Conservation (phyloP, 2,888 invertebrate species). For the Hedychridium roseum region DNA sequence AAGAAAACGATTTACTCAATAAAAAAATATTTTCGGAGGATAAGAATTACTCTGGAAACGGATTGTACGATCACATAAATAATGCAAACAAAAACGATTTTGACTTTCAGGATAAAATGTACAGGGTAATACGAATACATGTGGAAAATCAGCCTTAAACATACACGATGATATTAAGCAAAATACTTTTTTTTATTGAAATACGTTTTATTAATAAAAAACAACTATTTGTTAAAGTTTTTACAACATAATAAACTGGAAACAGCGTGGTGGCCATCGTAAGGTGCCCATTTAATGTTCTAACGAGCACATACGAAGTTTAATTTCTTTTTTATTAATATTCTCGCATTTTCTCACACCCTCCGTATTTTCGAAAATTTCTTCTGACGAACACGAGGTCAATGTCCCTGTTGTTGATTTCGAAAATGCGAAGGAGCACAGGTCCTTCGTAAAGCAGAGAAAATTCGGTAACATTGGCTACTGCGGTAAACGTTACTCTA, state of each 20-base stretch:
- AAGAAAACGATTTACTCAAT: conserved; percentile 5
- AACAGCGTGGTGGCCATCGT: conserved; percentile 31
- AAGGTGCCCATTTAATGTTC: conserved; percentile 16
- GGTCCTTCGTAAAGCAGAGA: too few relatives aligned
- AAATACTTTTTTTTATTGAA: conserved; percentile 21
- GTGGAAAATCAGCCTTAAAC: too few relatives aligned
- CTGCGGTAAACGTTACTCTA: too few relatives aligned
- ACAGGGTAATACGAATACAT: conserved; percentile 23
- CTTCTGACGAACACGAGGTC: too few relatives aligned
- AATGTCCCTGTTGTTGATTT: too few relatives aligned
- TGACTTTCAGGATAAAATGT: conserved; percentile 16
- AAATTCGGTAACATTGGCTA: too few relatives aligned
- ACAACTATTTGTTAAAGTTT: conserved; percentile 44
- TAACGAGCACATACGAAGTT: too few relatives aligned
- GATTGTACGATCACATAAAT: background rate
- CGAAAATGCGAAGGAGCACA: too few relatives aligned
- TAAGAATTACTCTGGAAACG: background rate
- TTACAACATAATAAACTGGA: conserved; percentile 37
- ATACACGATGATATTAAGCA: background rate
- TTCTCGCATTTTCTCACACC: too few relatives aligned
- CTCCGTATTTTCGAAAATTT: too few relatives aligned
- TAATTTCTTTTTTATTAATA: too few relatives aligned
- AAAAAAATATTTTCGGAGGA: too few relatives aligned
- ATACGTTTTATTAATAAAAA: conserved; percentile 43
- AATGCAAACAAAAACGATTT: background rate